Base-by-base conservation (phyloP, 2,113 vertebrate species). In the Lontra canadensis region DNA sequence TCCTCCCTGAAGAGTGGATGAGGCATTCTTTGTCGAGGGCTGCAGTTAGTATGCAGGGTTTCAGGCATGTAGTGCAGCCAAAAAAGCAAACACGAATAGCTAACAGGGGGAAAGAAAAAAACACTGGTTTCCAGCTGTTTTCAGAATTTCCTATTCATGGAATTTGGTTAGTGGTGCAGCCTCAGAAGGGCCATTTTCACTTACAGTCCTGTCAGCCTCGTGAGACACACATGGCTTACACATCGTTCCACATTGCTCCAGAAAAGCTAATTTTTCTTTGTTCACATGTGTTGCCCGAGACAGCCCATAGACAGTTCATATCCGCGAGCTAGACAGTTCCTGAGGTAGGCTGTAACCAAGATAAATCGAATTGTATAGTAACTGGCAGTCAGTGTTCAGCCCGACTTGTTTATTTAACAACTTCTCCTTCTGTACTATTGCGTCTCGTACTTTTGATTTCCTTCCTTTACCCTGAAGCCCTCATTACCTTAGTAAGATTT, bases 111-210 rank as follows among this genome's bases (percentile, higher is more conserved):
- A 69, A 49, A 63, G 52, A 26, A n/a, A 29, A 69, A 55, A 69
- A 44, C 26, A n/a, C 13, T 42, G 84, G 39, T 85, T 96, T 97
- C 76, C 96, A 84, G 95, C 89, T 96, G 42, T 91, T 95, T 90
- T 80, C 31, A 57, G 87, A 95, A 82, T 92, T 96, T 73, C 65
- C 34, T 78, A 57, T 59, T 69, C 57, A 47, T 6, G 36, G 80
- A 97, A 80, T 96, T 52, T 95, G 91, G 73, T 87, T 83, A 91
- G 80, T 76, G 87, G 82, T 42, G 21, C 9, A 18, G 76, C 76
- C 96, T 94, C 79, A 4, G 52, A 79, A 55, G 61, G 42, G 39
- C 67, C 9, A 0, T 95, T 92, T 93, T 52, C 83, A 80, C 74
- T 17, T 71, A 31, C 0, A 13, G 18, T 73, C 63, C 71, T 71